Conservation (phyloP, 1,140 invertebrate genomes). For the Penaeus indicus region DNA sequence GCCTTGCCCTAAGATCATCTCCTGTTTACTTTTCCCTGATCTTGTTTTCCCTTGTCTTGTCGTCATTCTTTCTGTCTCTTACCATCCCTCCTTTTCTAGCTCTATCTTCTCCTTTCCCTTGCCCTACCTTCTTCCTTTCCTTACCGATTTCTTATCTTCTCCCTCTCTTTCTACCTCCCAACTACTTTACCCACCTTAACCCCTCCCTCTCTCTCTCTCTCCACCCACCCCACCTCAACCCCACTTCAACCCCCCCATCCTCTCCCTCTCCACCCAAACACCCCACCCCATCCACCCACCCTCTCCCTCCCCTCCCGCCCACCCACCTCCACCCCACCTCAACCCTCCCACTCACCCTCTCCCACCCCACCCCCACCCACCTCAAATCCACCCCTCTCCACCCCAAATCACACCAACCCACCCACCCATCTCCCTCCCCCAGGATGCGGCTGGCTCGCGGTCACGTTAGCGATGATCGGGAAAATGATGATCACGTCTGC, state of each 20-base stretch:
- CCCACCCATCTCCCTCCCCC: background rate
- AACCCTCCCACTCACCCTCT: background rate
- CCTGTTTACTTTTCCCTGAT: too few relatives aligned
- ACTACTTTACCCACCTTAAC: background rate
- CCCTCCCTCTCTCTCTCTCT: too few relatives aligned
- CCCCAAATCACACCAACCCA: background rate
- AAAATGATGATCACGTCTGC: conserved; percentile 89
- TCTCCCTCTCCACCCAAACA: too few relatives aligned
- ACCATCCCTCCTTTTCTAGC: background rate
- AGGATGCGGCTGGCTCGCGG: conserved; percentile 65
- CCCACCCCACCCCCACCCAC: background rate
- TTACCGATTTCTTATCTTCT: background rate
- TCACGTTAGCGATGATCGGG: conserved; percentile 80
- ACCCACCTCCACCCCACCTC: background rate
- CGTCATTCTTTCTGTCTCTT: too few relatives aligned
- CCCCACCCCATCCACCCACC: background rate
- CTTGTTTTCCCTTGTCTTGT: background rate
- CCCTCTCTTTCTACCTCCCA: background rate
- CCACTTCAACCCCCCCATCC: background rate
- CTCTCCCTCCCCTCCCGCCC: background rate
- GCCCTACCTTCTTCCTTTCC: background rate
- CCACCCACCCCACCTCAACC: too few relatives aligned
- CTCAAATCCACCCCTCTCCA: background rate
- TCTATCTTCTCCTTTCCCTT: background rate
- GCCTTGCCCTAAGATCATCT: background rate